Evolutionary conservation across 2,888 invertebrate genomes (phyloP), one percentile per base, ranked within the genome.

Genomic region (Acanthosepion esculentum): DNA sequence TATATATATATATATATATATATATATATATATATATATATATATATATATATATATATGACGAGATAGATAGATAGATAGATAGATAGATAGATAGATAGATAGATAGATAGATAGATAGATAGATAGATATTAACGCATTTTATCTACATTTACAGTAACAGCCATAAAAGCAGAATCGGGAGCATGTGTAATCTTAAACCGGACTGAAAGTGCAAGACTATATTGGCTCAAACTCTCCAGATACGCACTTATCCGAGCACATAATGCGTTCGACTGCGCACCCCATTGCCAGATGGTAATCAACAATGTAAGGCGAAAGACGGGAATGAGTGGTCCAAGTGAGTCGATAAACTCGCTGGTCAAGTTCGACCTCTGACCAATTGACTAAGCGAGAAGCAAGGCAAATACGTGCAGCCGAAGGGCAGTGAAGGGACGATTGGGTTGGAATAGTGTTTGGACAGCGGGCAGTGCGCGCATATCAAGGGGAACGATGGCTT

Each of bases 351-450:
- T 78, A 78, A 78, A 78, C 78, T 78, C 78, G 15, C 78, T 78
- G 78, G 78, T 78, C 78, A 78, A 78, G 78, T 78, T n/a, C 78
- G 78, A 78, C 78, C 78, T 78, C n/a, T 78, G 78, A 33, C n/a
- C 78, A 78, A 18, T 18, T 78, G 78, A 78, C 78, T 8, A 78
- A 78, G 15, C n/a, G 78, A 33, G n/a, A 18, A 78, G 78, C n/a
- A 78, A 78, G 33, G 12, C 78, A n/a, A 78, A 78, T n/a, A n/a
- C 33, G 78, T n/a, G 78, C 78, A 78, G 78, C 78, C 78, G 33
- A 78, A n/a, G 78, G 78, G 78, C 78, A 78, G n/a, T n/a, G 78
- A 78, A 78, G n/a, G 78, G 23, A 78, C n/a, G 78, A 78, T 33
- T 78, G 78, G 15, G n/a, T n/a, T 15, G 33, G 78, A 33, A 78